These are phyloP conservation scores for Clangula hyemalis DNA, from an alignment of 2,797 vertebrate species.

Conservation along the genomic window DNA sequence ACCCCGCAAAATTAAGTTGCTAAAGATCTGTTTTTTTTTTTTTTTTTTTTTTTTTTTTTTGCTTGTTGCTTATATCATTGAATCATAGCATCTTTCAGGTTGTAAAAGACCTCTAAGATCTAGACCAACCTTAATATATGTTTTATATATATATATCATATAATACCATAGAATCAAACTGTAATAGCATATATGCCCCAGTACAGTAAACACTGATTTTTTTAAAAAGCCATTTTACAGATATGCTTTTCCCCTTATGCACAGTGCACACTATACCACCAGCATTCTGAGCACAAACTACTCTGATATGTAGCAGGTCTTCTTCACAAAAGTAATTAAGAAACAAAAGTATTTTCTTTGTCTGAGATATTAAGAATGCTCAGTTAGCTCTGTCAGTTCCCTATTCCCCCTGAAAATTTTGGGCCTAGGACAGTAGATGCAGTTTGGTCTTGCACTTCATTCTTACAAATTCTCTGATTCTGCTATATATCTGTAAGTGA, in stretches of 20 bases:
- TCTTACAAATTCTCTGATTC: background rate
- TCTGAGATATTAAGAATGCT: background rate
- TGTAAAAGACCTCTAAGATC: too few species aligned
- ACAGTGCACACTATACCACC: fast-evolving
- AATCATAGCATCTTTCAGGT: too few species aligned
- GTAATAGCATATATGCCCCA: background rate
- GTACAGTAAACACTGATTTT: background rate
- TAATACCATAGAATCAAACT: background rate
- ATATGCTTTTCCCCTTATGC: background rate
- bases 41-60: too few species aligned
- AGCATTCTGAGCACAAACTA: background rate
- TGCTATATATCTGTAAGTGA: background rate
- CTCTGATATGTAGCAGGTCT: background rate
- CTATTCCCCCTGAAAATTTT: background rate
- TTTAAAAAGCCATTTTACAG: background rate
- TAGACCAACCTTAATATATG: too few species aligned
- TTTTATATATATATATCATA: too few species aligned
- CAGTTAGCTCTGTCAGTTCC: background rate
- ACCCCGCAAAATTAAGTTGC: background rate
- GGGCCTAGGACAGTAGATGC: background rate
- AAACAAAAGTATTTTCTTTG: background rate
- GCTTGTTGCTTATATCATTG: too few species aligned
- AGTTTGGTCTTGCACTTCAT: background rate
- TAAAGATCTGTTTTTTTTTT: background rate
- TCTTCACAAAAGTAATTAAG: background rate